Evolutionary conservation across 2,888 invertebrate species (phyloP).

Genomic region (Agrochola circellaris): DNA sequence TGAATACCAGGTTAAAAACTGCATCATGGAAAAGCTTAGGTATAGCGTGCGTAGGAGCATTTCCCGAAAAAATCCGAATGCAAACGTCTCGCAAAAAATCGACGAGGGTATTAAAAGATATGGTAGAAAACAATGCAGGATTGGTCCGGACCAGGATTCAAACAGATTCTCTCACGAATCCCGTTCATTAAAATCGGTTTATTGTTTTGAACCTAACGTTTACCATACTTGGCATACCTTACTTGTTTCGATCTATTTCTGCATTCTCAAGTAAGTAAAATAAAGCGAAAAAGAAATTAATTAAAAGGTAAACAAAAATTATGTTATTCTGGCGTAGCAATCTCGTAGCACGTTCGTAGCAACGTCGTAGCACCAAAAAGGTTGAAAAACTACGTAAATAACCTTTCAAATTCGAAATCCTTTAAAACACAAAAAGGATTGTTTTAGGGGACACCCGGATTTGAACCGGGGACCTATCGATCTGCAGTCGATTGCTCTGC

Average conservation of each 20-base stretch:
- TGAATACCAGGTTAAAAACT: background rate
- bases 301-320: background rate
- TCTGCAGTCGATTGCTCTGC: constrained; percentile 90
- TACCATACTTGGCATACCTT: background rate
- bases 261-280: background rate
- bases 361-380: background rate
- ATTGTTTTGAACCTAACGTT: background rate
- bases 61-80: background rate
- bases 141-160: background rate
- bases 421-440: constrained; percentile 6
- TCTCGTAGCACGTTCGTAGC: constrained; percentile 4
- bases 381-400: background rate
- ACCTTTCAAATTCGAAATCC: background rate
- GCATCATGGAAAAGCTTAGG: background rate
- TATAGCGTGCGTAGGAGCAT: background rate
- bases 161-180: background rate
- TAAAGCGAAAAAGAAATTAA: background rate
- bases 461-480: constrained; percentile 90
- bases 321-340: constrained; percentile 7
- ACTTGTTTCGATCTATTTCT: background rate
- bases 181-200: background rate
- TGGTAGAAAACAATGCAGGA: background rate
- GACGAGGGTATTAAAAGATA: background rate
- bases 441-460: constrained; percentile 87
- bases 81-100: background rate